These are phyloP conservation scores for Autographa pulchrina DNA, from an alignment of 2,888 invertebrate genomes.

Conservation along the genomic window DNA sequence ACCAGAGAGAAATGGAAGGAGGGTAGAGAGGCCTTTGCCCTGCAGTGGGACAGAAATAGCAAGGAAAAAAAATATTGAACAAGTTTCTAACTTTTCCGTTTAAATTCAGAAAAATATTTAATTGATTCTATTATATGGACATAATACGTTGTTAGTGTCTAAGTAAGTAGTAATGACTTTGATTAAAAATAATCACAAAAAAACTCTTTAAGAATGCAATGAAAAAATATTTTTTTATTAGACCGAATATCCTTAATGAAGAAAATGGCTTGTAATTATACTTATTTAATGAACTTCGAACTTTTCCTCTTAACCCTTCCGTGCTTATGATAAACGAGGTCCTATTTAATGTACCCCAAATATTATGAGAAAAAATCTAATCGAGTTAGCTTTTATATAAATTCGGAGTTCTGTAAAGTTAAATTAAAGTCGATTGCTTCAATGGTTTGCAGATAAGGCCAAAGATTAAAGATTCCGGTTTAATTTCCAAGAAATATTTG, in stretches of 20 bases:
- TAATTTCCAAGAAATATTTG: constrained; percentile 1
- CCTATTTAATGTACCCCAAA: constrained; percentile 3
- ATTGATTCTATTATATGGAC: no score
- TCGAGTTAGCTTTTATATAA: not conserved
- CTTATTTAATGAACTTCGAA: not conserved
- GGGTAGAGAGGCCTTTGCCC: no score
- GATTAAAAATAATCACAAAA: no score
- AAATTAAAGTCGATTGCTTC: not conserved
- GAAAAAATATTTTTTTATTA: no score
- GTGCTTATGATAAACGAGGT: constrained; percentile 5
- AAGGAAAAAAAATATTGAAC: no score
- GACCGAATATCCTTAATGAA: not conserved
- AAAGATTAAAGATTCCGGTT: not conserved
- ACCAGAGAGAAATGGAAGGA: no score
- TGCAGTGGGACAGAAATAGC: no score
- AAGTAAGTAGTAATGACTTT: no score
- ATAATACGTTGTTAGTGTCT: no score
- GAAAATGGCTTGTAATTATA: not conserved
- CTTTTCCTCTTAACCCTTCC: constrained; percentile 6
- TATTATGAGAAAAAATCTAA: not conserved
- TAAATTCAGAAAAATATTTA: not conserved
- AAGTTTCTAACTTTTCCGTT: no score
- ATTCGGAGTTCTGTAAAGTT: not conserved
- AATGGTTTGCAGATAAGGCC: not conserved
- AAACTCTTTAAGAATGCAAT: no score